A percentile compares a stretch with the other conserved stretches of the same genome.
Conservation (phyloP, 1,140 invertebrate species). For the Physella acuta region DNA sequence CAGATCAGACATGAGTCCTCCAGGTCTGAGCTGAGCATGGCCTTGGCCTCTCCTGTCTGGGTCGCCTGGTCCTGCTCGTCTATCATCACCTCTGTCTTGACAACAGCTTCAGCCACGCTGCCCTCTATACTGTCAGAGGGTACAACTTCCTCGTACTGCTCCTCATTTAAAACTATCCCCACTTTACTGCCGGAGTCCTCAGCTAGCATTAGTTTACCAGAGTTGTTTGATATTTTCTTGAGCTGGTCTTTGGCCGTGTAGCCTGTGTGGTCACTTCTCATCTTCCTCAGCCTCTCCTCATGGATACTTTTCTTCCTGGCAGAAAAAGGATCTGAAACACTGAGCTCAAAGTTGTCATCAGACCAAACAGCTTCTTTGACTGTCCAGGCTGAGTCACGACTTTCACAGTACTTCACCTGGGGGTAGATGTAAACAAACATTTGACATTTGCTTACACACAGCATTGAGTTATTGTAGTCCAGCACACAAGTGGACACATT, state of each 20-base stretch:
- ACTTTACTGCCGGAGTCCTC: too few relatives aligned
- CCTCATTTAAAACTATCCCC: too few relatives aligned
- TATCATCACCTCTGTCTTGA: too few relatives aligned
- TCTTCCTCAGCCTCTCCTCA: not conserved
- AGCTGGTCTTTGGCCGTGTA: too few relatives aligned
- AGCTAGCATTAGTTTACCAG: too few relatives aligned
- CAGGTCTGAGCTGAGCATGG: not conserved
- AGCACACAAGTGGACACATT: too few relatives aligned
- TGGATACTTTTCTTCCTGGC: constrained; percentile 1
- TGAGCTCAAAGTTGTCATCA: constrained; percentile 17
- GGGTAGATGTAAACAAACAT: not conserved
- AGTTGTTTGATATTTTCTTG: too few relatives aligned
- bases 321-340: not conserved
- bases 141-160: too few relatives aligned
- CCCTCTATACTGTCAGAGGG: not conserved
- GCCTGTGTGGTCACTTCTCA: too few relatives aligned
- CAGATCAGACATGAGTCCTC: constrained; percentile 7
- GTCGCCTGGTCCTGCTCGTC: not conserved
- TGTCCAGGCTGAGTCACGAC: not conserved
- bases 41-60: not conserved
- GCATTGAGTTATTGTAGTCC: too few relatives aligned
- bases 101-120: not conserved
- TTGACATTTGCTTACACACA: too few relatives aligned
- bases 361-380: constrained; percentile 12
- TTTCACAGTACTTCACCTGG: constrained; percentile 18